Evolutionary conservation across 2,113 vertebrate species (phyloP).

Genomic region (Cyanoderma ruficeps): DNA sequence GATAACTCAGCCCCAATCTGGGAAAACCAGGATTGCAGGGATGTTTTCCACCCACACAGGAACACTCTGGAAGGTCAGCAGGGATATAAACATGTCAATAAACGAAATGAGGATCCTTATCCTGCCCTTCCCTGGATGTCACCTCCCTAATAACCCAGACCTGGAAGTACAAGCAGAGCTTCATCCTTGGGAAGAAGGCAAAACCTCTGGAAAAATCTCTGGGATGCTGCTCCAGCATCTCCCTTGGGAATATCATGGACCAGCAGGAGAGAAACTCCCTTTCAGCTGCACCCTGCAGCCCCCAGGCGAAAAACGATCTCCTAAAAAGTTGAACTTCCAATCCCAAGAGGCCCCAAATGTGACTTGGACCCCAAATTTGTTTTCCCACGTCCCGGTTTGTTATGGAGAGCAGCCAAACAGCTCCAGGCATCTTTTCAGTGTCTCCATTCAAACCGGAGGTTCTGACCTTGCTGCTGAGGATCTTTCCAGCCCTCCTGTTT

Average conservation of each 20-base stretch:
- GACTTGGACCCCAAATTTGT: neutral
- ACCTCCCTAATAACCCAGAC: neutral
- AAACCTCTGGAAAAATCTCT: neutral
- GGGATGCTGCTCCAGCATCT: neutral
- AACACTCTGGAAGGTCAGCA: neutral
- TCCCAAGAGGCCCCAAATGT: neutral
- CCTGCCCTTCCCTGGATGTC: neutral
- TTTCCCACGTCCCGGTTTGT: neutral
- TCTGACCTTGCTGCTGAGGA: conserved; percentile 65
- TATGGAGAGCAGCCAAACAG: neutral
- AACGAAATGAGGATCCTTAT: neutral
- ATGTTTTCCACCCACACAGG: accelerated
- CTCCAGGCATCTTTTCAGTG: neutral
- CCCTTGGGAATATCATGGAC: accelerated
- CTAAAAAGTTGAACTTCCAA: neutral
- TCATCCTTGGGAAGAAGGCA: neutral
- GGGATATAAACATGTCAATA: neutral
- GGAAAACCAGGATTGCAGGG: neutral
- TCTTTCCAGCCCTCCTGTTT: conserved; percentile 46
- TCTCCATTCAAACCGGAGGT: conserved; percentile 63
- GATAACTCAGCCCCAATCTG: accelerated
- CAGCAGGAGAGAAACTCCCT: neutral
- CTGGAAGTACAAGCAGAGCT: neutral
- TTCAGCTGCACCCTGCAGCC: neutral
- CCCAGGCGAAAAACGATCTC: accelerated